A percentile compares a stretch with the other conserved stretches of the same genome.
phyloP scores from a whole-genome alignment of 1,140 invertebrate genomes.

The silkworm (Bombyx mori) region DNA sequence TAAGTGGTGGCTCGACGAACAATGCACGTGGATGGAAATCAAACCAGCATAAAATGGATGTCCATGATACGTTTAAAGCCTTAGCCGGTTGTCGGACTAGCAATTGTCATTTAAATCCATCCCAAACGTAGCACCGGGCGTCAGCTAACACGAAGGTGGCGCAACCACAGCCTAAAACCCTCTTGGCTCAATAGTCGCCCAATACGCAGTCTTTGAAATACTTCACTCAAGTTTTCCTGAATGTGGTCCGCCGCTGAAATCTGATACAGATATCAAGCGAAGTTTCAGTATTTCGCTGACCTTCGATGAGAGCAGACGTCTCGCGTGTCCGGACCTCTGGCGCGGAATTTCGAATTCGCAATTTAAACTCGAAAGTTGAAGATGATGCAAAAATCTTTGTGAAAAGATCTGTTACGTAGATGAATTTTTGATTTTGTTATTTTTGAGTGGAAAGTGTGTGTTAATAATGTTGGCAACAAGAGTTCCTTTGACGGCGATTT shows the following conservation, averaged over 20 bases:
- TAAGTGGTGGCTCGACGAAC: slow-evolving; percentile 1
- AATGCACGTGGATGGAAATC: slow-evolving; percentile 1
- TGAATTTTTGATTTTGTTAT: no score
- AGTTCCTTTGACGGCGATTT: no score
- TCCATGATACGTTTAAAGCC: slow-evolving; percentile 17
- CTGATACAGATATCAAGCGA: no score
- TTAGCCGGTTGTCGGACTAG: slow-evolving; percentile 20
- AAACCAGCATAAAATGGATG: slow-evolving; percentile 13
- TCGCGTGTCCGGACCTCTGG: no score
- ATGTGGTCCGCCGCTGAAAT: slow-evolving; percentile 4
- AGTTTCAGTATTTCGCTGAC: no score
- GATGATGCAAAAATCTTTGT: no score
- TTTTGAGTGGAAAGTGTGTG: no score
- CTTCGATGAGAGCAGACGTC: no score
- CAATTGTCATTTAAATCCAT: slow-evolving; percentile 29
- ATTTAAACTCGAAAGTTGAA: no score
- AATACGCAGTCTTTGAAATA: slow-evolving; percentile 10
- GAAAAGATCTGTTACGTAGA: no score
- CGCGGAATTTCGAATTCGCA: no score
- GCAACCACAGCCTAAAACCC: slow-evolving; percentile 17
- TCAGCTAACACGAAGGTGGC: slow-evolving; percentile 6
- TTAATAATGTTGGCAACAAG: no score
- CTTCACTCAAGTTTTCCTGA: background rate
- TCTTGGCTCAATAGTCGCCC: background rate
- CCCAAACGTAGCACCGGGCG: slow-evolving; percentile 23